phyloP scores from a whole-genome alignment of 1,140 invertebrate species.

The Spodoptera litura region DNA sequence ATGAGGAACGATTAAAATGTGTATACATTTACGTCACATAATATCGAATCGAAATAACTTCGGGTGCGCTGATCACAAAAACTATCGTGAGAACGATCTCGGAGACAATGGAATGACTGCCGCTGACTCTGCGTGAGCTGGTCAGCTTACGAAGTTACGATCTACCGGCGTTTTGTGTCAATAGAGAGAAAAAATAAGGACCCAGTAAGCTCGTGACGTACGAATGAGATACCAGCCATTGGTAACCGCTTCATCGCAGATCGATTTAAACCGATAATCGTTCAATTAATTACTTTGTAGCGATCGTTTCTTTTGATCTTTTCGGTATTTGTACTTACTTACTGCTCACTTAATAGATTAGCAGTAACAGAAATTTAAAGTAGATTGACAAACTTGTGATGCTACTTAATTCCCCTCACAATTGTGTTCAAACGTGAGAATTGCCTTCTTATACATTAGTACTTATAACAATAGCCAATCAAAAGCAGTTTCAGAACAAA shows the following conservation, averaged over 20 bases:
- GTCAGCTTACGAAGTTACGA: slow-evolving; percentile 43
- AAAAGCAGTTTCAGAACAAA: slow-evolving; percentile 2
- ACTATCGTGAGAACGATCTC: slow-evolving; percentile 68
- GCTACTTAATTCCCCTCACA: too few species aligned
- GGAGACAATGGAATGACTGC: slow-evolving; percentile 62
- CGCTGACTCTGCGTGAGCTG: slow-evolving; percentile 49
- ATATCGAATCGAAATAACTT: slow-evolving; percentile 61
- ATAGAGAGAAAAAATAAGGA: slow-evolving; percentile 59
- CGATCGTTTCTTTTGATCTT: slow-evolving; percentile 33
- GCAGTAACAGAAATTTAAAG: too few species aligned
- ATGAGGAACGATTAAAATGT: slow-evolving; percentile 61
- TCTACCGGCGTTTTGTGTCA: slow-evolving; percentile 56
- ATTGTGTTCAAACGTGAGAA: too few species aligned
- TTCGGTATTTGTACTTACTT: background rate
- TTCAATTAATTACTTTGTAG: slow-evolving; percentile 45
- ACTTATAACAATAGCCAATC: background rate
- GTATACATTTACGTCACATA: slow-evolving; percentile 55
- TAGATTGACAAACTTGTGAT: too few species aligned
- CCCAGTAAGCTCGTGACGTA: slow-evolving; percentile 52
- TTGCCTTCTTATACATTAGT: too few species aligned
- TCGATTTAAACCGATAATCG: slow-evolving; percentile 49
- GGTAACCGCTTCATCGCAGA: slow-evolving; percentile 50
- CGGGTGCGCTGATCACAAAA: slow-evolving; percentile 66
- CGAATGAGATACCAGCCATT: slow-evolving; percentile 60
- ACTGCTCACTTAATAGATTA: background rate